phyloP scores from a whole-genome alignment of 2,113 vertebrate species.

The Nothobranchius kuhntae region DNA sequence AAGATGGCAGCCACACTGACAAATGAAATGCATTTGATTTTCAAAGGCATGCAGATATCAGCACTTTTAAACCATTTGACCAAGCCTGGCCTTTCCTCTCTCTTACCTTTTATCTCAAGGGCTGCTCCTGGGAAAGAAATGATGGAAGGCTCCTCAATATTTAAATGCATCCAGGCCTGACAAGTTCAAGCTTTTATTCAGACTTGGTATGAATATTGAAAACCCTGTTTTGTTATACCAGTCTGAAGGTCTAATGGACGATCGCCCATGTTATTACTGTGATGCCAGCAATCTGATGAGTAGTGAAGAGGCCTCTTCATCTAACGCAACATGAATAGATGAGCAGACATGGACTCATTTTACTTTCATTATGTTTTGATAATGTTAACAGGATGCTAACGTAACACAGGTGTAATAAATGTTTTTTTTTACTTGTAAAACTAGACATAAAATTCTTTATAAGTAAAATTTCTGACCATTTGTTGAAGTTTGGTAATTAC shows the following conservation, averaged over 20 bases:
- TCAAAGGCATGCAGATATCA: conserved; percentile 80
- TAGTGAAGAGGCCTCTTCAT: conserved; percentile 46
- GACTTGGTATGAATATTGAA: conserved; percentile 73
- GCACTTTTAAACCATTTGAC: conserved; percentile 74
- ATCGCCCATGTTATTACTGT: conserved; percentile 23
- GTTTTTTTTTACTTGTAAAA: not conserved
- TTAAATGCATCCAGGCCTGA: conserved; percentile 69
- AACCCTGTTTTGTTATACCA: conserved; percentile 44
- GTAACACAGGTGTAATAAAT: not conserved
- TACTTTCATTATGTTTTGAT: conserved; percentile 1
- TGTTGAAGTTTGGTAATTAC: not conserved
- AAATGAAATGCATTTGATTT: conserved; percentile 70
- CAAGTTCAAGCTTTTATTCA: conserved; percentile 69
- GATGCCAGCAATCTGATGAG: conserved; percentile 30
- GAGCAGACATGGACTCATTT: conserved; percentile 9
- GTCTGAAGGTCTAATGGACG: conserved; percentile 51
- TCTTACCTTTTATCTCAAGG: conserved; percentile 78
- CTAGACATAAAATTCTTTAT: not conserved
- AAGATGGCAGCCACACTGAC: conserved; percentile 58
- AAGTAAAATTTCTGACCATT: not conserved
- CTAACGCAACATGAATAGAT: conserved; percentile 9
- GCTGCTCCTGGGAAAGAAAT: conserved; percentile 67
- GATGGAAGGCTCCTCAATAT: conserved; percentile 74
- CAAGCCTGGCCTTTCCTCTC: conserved; percentile 61
- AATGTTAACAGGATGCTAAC: not conserved